Evolutionary conservation across 2,888 invertebrate species (phyloP).

Genomic region (Cepaea hortensis): DNA sequence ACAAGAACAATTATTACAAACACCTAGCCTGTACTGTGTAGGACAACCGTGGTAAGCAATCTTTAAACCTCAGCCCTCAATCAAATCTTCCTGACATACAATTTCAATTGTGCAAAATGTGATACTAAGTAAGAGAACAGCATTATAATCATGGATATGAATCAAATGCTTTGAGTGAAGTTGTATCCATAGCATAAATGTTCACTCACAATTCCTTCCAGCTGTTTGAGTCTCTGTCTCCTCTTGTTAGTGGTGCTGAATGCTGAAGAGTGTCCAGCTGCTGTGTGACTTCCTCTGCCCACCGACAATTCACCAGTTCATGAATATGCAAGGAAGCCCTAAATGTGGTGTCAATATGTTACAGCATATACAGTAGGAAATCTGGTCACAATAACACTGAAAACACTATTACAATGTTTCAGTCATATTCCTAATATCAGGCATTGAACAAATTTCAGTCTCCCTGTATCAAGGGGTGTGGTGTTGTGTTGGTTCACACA

Average conservation of each 20-base stretch:
- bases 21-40: too few species aligned
- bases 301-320: conserved; percentile 94
- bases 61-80: neutral
- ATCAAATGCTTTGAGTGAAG: neutral
- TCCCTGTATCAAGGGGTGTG: too few species aligned
- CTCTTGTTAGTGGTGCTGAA: conserved; percentile 44
- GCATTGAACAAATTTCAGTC: too few species aligned
- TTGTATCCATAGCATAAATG: neutral
- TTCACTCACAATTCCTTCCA: conserved; percentile 44
- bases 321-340: conserved; percentile 88
- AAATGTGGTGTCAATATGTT: neutral
- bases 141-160: too few species aligned
- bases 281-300: conserved; percentile 96
- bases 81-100: neutral
- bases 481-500: too few species aligned
- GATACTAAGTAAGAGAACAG: too few species aligned
- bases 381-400: neutral
- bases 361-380: too few species aligned
- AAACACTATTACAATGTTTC: neutral
- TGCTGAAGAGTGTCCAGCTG: conserved; percentile 90
- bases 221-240: conserved; percentile 6
- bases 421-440: too few species aligned
- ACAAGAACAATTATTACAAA: too few species aligned
- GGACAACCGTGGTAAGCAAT: neutral
- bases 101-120: neutral